Evolutionary conservation across 2,888 invertebrate species (phyloP).

Genomic region (Peribatodes rhomboidaria): DNA sequence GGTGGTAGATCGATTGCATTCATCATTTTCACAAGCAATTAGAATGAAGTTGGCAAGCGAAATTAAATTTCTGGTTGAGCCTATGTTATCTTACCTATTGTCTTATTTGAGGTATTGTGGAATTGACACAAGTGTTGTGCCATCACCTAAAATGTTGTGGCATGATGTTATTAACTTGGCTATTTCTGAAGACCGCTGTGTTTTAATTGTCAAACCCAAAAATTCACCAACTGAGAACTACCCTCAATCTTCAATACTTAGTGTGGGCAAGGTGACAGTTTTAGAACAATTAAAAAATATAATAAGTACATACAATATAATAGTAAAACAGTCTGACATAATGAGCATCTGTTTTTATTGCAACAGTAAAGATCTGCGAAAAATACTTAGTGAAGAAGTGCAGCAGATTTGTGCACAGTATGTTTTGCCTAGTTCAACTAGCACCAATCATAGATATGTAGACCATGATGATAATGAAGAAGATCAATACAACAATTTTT

Average conservation of each 20-base stretch:
- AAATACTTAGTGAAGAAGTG: constrained; percentile 63
- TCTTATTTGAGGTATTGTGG: constrained; percentile 78
- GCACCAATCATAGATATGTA: constrained; percentile 37
- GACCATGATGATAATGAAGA: constrained; percentile 64
- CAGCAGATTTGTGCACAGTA: constrained; percentile 63
- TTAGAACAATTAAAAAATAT: constrained; percentile 90
- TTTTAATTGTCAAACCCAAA: constrained; percentile 72
- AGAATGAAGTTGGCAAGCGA: constrained; percentile 59
- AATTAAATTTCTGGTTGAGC: constrained; percentile 71
- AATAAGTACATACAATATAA: constrained; percentile 88
- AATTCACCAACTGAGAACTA: constrained; percentile 86
- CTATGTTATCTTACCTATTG: constrained; percentile 64
- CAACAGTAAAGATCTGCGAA: constrained; percentile 69
- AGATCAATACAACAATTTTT: constrained; percentile 68
- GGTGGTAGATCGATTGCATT: constrained; percentile 60
- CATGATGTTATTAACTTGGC: constrained; percentile 75
- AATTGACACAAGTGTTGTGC: constrained; percentile 88
- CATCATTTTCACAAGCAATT: constrained; percentile 50
- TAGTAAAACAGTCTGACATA: constrained; percentile 88
- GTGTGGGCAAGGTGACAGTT: constrained; percentile 83
- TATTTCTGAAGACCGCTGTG: constrained; percentile 69
- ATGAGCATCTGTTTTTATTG: constrained; percentile 91
- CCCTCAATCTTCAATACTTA: constrained; percentile 81
- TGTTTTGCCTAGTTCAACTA: constrained; percentile 41
- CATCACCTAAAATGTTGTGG: constrained; percentile 82